phyloP scores from a whole-genome alignment of 2,888 invertebrate genomes.

The Maniola hyperantus region DNA sequence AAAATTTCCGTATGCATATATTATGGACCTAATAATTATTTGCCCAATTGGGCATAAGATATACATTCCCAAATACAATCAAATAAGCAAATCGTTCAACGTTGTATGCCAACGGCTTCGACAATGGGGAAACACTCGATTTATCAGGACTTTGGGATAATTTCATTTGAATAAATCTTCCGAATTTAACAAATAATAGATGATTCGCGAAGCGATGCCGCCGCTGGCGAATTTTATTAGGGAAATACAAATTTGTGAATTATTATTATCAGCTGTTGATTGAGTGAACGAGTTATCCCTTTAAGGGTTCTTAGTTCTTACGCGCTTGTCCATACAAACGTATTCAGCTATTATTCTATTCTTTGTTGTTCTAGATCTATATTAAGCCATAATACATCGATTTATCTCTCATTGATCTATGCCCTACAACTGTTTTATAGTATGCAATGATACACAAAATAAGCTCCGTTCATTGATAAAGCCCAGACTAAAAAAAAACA shows the following conservation, averaged over 20 bases:
- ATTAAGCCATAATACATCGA: too few species aligned
- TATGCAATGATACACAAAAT: too few species aligned
- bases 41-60: background rate
- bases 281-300: background rate
- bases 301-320: too few species aligned
- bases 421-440: too few species aligned
- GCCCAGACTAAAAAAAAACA: too few species aligned
- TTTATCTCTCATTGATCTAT: too few species aligned
- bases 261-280: slow-evolving; percentile 14
- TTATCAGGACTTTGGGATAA: slow-evolving; percentile 31
- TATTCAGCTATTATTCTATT: too few species aligned
- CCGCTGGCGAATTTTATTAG: slow-evolving; percentile 16
- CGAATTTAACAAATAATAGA: slow-evolving; percentile 34
- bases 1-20: too few species aligned
- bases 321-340: too few species aligned
- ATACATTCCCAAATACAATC: slow-evolving; percentile 10
- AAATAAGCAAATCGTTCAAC: slow-evolving; percentile 22
- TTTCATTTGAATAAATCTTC: slow-evolving; percentile 34
- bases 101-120: slow-evolving; percentile 22
- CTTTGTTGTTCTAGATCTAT: too few species aligned
- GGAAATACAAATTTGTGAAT: slow-evolving; percentile 22
- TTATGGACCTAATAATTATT: too few species aligned
- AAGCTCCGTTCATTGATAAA: too few species aligned
- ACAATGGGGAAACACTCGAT: slow-evolving; percentile 31
- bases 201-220: slow-evolving; percentile 27